Conservation (phyloP, 2,797 vertebrate species). For the Enteromius fasciolatus region DNA sequence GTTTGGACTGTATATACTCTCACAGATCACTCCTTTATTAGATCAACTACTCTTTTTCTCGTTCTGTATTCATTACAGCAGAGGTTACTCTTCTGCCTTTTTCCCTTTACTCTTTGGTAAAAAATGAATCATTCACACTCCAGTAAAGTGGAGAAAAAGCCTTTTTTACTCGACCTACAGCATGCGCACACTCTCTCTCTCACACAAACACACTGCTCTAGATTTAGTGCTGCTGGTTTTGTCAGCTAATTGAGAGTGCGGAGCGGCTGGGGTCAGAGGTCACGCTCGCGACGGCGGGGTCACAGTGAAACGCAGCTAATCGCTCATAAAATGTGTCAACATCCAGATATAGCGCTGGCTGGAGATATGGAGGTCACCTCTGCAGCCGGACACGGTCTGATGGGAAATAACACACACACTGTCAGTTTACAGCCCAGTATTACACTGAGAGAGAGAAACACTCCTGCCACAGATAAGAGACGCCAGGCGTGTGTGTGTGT, state of each 20-base stretch:
- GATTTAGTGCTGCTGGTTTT: conserved; percentile 78
- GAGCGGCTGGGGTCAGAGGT: conserved; percentile 70
- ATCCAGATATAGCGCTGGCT: conserved; percentile 45
- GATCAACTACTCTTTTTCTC: too few relatives aligned
- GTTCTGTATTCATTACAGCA: too few relatives aligned
- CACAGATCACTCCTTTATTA: background rate
- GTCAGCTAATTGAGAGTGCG: conserved; percentile 73
- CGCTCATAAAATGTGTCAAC: conserved; percentile 61
- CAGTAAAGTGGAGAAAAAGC: background rate
- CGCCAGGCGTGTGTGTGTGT: background rate
- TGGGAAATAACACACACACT: conserved; percentile 13
- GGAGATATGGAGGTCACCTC: conserved; percentile 51
- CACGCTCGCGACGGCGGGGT: conserved; percentile 52
- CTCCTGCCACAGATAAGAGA: conserved; percentile 39
- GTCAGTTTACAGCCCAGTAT: conserved; percentile 43
- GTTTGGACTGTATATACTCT: background rate
- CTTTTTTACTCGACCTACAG: conserved; percentile 6
- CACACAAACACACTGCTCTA: conserved; percentile 48
- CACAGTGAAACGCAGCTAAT: conserved; percentile 54
- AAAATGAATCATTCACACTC: background rate
- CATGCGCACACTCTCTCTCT: too few relatives aligned
- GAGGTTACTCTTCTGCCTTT: background rate
- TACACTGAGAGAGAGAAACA: conserved; percentile 24
- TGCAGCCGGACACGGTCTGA: conserved; percentile 17
- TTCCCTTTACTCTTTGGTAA: background rate